Conservation (phyloP, 2,113 vertebrate genomes). For the Microtus ochrogaster region DNA sequence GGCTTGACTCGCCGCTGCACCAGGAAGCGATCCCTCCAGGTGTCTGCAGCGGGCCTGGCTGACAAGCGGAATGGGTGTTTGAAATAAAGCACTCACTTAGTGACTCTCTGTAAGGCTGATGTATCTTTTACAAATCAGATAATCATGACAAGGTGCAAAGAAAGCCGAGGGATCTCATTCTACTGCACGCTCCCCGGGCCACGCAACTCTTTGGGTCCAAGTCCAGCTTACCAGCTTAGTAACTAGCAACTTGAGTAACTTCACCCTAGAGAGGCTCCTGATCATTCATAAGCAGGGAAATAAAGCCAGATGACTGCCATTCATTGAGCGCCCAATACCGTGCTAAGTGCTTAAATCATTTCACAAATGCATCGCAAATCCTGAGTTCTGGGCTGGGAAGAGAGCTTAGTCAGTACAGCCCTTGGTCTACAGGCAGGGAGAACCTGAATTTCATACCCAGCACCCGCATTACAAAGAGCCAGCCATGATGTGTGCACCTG, state of each 20-base stretch:
- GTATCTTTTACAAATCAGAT: slow-evolving; percentile 30
- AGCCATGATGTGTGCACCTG: neutral
- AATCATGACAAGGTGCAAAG: neutral
- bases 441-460: neutral
- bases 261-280: neutral
- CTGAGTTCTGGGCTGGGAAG: neutral
- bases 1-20: neutral
- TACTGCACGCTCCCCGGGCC: neutral
- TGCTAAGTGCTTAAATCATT: neutral
- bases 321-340: neutral
- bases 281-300: neutral
- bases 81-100: neutral
- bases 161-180: neutral
- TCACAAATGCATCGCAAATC: neutral
- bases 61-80: slow-evolving; percentile 37
- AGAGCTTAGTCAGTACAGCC: neutral
- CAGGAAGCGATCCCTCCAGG: slow-evolving; percentile 58
- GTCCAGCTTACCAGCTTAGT: neutral
- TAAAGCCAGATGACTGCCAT: neutral
- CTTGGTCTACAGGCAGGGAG: neutral
- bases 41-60: slow-evolving; percentile 13
- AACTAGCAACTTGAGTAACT: neutral
- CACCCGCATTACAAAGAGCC: neutral
- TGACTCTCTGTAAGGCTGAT: neutral
- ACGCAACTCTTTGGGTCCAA: neutral